Base-by-base conservation (phyloP, 2,888 invertebrate genomes). In the Tachina grossa region DNA sequence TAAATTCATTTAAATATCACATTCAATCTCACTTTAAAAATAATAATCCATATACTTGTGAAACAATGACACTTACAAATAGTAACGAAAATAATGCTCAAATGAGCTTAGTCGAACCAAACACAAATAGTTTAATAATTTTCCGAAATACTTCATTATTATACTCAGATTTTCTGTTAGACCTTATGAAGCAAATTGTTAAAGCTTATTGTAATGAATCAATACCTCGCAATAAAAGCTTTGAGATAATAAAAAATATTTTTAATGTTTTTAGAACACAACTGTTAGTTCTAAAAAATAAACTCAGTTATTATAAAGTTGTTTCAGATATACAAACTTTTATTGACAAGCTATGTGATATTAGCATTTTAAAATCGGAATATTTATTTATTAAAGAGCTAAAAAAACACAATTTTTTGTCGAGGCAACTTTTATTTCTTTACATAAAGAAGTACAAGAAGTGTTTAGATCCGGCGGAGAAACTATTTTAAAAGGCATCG, bases 201-300 rank as follows among this genome's bases (percentile, higher is more conserved):
- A 81, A 81, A 41, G 75, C 74, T 57, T 80, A 74, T 74, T 80
- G 65, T 16, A 74, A 74, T 43, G 80, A 80, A 72, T 16, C n/a
- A 11, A 61, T 81, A 51, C 75, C 75, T 31, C 49, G 81, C 31
- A 81, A 81, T 31, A 66, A 81, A 14, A 41, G 68, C 39, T 22
- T 81, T 57, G 57, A 74, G 14, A 74, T 75, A 45, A 75, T 68
- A 2, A 39, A 69, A 39, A 82, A 16, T 49, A 61, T 68, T 47
- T 31, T 47, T 53, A 51, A 53, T 43, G 43, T 39, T 55, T 81
- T 57, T 47, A 22, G 57, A 47, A 59, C 57, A 47, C 59, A 81
- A 45, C 47, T 74, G 5, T 51, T 65, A 19, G 9, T 49, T 68
- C 45, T 82, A 49, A 81, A 68, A 68, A 16, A 66, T 31, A 45